These are phyloP conservation scores for Leptopilina myrica DNA, from an alignment of 2,888 invertebrate genomes.

Conservation along the genomic window DNA sequence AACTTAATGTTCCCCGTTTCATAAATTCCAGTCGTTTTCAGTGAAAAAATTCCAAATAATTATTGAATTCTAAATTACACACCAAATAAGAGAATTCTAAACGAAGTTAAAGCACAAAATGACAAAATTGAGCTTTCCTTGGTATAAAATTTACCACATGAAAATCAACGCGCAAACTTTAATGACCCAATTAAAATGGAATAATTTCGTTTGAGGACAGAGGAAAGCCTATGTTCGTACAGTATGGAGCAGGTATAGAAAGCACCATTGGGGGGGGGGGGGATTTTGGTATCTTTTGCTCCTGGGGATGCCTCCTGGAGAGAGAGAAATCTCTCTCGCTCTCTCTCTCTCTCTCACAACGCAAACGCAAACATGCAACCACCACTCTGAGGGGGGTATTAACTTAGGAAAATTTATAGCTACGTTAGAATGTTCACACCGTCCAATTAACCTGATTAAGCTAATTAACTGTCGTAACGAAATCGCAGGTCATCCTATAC, in stretches of 20 bases:
- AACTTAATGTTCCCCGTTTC: no score
- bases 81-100: no score
- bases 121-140: background rate
- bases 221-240: background rate
- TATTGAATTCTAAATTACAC: no score
- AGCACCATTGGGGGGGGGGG: background rate
- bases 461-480: slow-evolving; percentile 53
- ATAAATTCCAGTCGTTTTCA: no score
- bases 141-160: background rate
- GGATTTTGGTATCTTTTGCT: slow-evolving; percentile 12
- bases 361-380: slow-evolving; percentile 30
- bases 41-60: no score
- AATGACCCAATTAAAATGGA: slow-evolving; percentile 30
- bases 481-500: slow-evolving; percentile 1
- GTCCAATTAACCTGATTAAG: slow-evolving; percentile 53
- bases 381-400: slow-evolving; percentile 13
- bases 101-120: no score
- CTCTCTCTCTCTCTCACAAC: background rate
- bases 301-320: background rate
- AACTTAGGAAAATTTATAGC: slow-evolving; percentile 24
- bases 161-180: background rate
- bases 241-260: background rate
- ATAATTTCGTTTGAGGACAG: slow-evolving; percentile 22
- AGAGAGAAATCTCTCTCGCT: no score
- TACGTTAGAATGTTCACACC: slow-evolving; percentile 26